Base-by-base conservation (phyloP, 1,140 invertebrate species). In the Liolophura sinensis region DNA sequence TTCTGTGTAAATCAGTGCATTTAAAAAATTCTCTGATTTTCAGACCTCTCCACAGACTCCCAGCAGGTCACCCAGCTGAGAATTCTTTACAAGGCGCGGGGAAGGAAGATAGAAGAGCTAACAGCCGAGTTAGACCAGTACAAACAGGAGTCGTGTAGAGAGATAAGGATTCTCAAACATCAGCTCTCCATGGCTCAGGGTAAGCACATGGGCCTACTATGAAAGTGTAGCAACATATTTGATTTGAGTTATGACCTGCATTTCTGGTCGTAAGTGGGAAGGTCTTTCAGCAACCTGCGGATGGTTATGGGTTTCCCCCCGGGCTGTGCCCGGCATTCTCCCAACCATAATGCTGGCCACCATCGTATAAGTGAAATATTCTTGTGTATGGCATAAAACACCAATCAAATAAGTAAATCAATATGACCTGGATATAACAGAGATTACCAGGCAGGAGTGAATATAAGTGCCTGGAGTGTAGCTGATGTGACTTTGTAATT, bases 71-170 rank as follows among this genome's bases (percentile, higher is more conserved):
- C 73, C 14, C 81, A 84, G 69, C 63, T 84, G 31, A 71, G 77
- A 67, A 78, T 82, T 15, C 64, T 84, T 46, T 83, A 83, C 67
- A 70, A 76, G 57, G 78, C 81, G 1, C 60, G 80, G 31, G 79
- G 80, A 18, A 67, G 78, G 27, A 72, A 79, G 61, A 64, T 84
- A 14, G 79, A 82, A 59, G 78, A 84, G 61, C 64, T 83, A 16
- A 73, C 67, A 7, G 47, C 68, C 4, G 72, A 82, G 27, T 70
- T 79, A 22, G 75, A 82, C 4, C 40, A 61, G 0, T 57, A 72
- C 6, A 77, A 77, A 40, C 70, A 77, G 59, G 78, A 82, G 20
- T 69, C 60, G 0, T 67, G 67, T 16, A 64, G 76, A 50, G 80
- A 83, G 60, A 65, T 77, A 7, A 58, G 80, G 48, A 76, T 77